phyloP scores from a whole-genome alignment of 1,140 invertebrate genomes.

The Batillaria attramentaria region DNA sequence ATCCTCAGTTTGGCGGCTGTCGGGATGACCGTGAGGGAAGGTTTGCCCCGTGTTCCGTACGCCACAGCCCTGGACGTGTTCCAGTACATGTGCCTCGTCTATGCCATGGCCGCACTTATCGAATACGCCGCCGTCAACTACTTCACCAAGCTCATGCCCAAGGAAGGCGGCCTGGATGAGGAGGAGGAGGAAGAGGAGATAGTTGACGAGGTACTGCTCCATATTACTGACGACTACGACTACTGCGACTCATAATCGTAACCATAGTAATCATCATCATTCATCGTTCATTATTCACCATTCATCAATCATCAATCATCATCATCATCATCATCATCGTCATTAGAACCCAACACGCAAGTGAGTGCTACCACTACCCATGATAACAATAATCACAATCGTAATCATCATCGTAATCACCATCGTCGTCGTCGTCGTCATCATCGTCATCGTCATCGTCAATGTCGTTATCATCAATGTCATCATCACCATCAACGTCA shows the following conservation, averaged over 20 bases:
- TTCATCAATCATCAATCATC: too few relatives aligned
- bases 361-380: too few relatives aligned
- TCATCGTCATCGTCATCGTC: too few relatives aligned
- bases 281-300: background rate
- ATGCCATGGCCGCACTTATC: slow-evolving; percentile 91
- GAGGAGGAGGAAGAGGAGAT: slow-evolving; percentile 28
- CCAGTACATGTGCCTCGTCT: slow-evolving; percentile 92
- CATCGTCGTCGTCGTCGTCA: too few relatives aligned
- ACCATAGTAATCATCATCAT: background rate
- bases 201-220: background rate
- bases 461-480: too few relatives aligned
- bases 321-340: too few relatives aligned
- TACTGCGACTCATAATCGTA: background rate
- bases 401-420: too few relatives aligned
- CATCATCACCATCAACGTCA: too few relatives aligned
- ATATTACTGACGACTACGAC: background rate
- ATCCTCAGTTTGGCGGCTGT: slow-evolving; percentile 78
- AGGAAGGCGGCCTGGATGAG: slow-evolving; percentile 47
- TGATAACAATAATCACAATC: too few relatives aligned
- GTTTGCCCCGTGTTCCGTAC: slow-evolving; percentile 79
- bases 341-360: too few relatives aligned
- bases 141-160: slow-evolving; percentile 82
- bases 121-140: slow-evolving; percentile 97
- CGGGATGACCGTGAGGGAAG: slow-evolving; percentile 76
- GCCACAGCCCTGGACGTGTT: slow-evolving; percentile 95